Percentiles rank a stretch among this genome's conserved stretches.
These are phyloP conservation scores for Argynnis bischoffii DNA, from an alignment of 2,888 invertebrate species.

Conservation along the genomic window DNA sequence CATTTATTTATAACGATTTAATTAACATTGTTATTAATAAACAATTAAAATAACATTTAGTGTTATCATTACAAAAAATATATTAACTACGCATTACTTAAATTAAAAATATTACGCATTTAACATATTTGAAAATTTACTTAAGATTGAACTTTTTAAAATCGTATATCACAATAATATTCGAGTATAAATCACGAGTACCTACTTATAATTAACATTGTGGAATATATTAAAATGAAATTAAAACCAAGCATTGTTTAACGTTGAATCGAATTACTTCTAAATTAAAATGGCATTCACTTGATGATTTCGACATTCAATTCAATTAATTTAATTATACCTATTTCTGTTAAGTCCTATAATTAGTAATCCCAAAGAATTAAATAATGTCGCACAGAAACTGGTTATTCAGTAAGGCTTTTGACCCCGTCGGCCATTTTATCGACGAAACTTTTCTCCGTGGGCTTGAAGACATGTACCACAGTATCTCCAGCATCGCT, in stretches of 20 bases:
- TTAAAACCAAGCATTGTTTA: slow-evolving; percentile 2
- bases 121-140: too few relatives aligned
- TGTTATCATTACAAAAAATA: neutral
- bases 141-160: too few relatives aligned
- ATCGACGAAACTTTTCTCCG: slow-evolving; percentile 64
- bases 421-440: slow-evolving; percentile 66
- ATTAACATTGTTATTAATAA: slow-evolving; percentile 17
- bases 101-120: neutral
- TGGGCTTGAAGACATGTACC: slow-evolving; percentile 70
- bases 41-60: slow-evolving; percentile 12
- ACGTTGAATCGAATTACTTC: slow-evolving; percentile 5
- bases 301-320: slow-evolving; percentile 1
- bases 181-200: too few relatives aligned
- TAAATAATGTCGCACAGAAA: slow-evolving; percentile 12
- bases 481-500: slow-evolving; percentile 69
- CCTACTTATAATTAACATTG: neutral
- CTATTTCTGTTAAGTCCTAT: slow-evolving; percentile 15
- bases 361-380: slow-evolving; percentile 1
- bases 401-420: slow-evolving; percentile 51
- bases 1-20: slow-evolving; percentile 1
- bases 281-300: slow-evolving; percentile 7
- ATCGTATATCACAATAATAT: too few relatives aligned
- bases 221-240: neutral
- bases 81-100: neutral
- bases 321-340: slow-evolving; percentile 4